Evolutionary conservation across 2,797 vertebrate genomes (phyloP), one percentile per base, ranked within the genome.

Genomic region (Tokudaia tokunoshimensis): DNA sequence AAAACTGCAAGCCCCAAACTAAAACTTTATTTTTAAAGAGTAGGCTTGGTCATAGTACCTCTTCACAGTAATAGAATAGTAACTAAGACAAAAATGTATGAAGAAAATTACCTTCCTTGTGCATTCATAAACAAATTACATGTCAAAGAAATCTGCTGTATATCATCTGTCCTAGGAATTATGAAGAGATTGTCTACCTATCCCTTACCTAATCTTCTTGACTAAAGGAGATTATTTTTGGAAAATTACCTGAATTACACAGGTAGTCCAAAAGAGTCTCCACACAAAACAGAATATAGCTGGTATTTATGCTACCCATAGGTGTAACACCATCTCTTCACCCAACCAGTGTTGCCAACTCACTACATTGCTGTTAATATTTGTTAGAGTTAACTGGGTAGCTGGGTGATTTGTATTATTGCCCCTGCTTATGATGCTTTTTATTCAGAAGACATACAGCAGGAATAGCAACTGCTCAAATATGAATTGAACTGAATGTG

Each of bases 401-500:
- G 90, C 34, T 44, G 0, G 50, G 31, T n/a, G 57, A 74, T 26
- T 9, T 96, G 13, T 78, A 47, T 79, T 19, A 67, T 34, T 85
- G 79, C 84, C 92, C 22, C 34, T 92, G 29, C 26, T 81, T 84
- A 81, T 4, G 72, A 47, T 88, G 89, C 41, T 41, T 83, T 97
- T n/a, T 79, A 59, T 61, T 55, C 37, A 91, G 74, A 96, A 89
- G 57, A 86, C 37, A 70, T 19, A 92, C 15, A 87, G 14, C 20
- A 80, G 3, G 22, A 10, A 96, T 72, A 70, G 74, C 47, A 79
- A 78, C 59, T 92, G 70, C 12, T 14, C 61, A 65, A 79, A 80
- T 50, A 63, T n/a, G 78, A 90, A 9, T 13, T 88, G 47, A 78
- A 12, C 91, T 90, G 47, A 90, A 83, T n/a, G 44, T 90, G 1